Evolutionary conservation across 1,140 invertebrate genomes (phyloP).

Genomic region (Drosophila bipectinata): DNA sequence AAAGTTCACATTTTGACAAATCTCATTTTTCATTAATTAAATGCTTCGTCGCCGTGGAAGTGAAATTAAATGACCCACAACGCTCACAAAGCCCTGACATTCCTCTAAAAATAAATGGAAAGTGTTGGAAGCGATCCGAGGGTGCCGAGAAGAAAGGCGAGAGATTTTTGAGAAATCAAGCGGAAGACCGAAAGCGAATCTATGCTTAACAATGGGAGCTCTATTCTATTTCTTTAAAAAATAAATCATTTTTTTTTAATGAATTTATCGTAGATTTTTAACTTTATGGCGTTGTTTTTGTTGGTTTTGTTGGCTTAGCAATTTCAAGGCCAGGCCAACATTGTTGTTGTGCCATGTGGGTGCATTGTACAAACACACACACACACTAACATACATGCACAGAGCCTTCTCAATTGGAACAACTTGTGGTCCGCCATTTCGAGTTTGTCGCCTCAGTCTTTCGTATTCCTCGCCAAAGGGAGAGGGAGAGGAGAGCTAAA

Average conservation of each 20-base stretch:
- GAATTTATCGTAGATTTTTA: neutral
- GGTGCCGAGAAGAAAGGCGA: constrained; percentile 8
- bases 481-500: neutral
- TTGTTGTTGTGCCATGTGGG: constrained; percentile 39
- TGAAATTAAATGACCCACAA: constrained; percentile 60
- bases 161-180: constrained; percentile 10
- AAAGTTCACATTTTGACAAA: constrained; percentile 37
- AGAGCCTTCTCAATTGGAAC: constrained; percentile 50
- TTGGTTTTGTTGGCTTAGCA: constrained; percentile 34
- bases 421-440: constrained; percentile 44
- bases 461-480: constrained; percentile 32
- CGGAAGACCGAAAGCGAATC: constrained; percentile 1
- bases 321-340: constrained; percentile 47
- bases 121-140: constrained; percentile 27
- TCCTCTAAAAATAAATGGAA: constrained; percentile 39
- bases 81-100: constrained; percentile 14
- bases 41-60: constrained; percentile 41
- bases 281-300: constrained; percentile 21
- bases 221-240: neutral
- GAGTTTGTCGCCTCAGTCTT: constrained; percentile 77
- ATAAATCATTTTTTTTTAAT: neutral
- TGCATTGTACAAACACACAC: constrained; percentile 30
- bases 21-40: no score
- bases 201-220: neutral
- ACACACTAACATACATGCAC: neutral